Evolutionary conservation across 1,140 invertebrate species (phyloP).

Genomic region (Tetragnatha versicolor): DNA sequence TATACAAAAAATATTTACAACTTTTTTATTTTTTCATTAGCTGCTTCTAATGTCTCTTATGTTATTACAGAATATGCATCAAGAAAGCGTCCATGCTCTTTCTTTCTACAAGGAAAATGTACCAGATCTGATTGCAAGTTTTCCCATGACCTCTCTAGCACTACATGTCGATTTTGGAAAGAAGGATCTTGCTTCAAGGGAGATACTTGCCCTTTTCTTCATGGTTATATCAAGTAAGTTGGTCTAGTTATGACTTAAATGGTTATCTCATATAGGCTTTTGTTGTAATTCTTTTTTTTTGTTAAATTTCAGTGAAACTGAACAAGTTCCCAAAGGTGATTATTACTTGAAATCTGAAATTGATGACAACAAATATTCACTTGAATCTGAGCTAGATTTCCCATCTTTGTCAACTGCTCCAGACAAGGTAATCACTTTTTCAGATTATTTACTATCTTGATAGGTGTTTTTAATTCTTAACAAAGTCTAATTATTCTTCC

Average conservation of each 20-base stretch:
- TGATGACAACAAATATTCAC: conserved; percentile 20
- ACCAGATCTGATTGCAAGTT: conserved; percentile 67
- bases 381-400: conserved; percentile 57
- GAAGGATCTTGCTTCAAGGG: conserved; percentile 66
- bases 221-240: conserved; percentile 63
- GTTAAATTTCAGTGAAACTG: conserved; percentile 10
- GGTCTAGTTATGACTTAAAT: not conserved
- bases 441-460: not conserved
- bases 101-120: conserved; percentile 68
- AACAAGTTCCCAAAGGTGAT: not conserved
- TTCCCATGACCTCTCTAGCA: conserved; percentile 67
- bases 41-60: not conserved
- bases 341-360: not conserved
- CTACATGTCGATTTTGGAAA: conserved; percentile 68
- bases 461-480: not conserved
- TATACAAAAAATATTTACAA: too few relatives aligned
- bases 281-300: not conserved
- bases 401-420: conserved; percentile 44
- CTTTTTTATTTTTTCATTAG: not conserved
- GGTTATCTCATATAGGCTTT: not conserved
- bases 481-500: not conserved
- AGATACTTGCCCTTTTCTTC: conserved; percentile 67
- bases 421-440: conserved; percentile 1
- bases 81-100: conserved; percentile 64
- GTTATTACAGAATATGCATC: not conserved